Conservation (phyloP, 1,140 invertebrate species). For the Medauroidea extradentata region DNA sequence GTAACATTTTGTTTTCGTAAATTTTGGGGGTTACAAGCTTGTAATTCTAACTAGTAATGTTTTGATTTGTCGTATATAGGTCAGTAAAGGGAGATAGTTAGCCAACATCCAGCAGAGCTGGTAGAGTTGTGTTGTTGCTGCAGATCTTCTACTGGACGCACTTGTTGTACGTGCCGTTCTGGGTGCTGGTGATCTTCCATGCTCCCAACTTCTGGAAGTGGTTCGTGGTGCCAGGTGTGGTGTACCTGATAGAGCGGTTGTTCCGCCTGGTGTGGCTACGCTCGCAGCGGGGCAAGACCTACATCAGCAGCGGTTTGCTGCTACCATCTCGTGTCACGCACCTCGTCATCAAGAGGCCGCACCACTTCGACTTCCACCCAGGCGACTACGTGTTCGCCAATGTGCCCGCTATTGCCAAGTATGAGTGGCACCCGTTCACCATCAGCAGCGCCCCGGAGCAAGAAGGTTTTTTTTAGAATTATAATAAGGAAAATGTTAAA, state of each 20-base stretch:
- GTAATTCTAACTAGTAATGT: too few relatives aligned
- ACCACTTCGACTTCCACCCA: constrained; percentile 82
- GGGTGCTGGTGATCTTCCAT: constrained; percentile 80
- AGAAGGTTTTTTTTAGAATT: constrained; percentile 69
- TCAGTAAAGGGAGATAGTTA: too few relatives aligned
- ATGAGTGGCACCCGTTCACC: constrained; percentile 97
- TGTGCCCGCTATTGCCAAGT: constrained; percentile 85
- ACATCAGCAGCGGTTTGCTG: constrained; percentile 78
- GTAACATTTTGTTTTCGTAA: too few relatives aligned
- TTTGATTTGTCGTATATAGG: too few relatives aligned
- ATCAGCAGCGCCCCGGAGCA: constrained; percentile 94
- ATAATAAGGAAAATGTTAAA: too few relatives aligned
- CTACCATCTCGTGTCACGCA: constrained; percentile 83
- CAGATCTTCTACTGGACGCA: constrained; percentile 96
- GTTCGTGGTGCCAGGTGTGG: constrained; percentile 77
- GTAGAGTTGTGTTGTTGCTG: too few relatives aligned
- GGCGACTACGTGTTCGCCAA: constrained; percentile 95
- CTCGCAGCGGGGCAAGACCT: constrained; percentile 70
- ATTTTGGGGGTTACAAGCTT: too few relatives aligned
- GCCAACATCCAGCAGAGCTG: too few relatives aligned
- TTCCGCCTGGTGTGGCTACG: constrained; percentile 58
- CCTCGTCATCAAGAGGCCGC: constrained; percentile 79
- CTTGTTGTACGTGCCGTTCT: constrained; percentile 85
- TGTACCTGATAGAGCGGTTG: constrained; percentile 77
- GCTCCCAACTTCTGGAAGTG: constrained; percentile 95